phyloP scores from a whole-genome alignment of 2,888 invertebrate species.

The Dasypolia templi region DNA sequence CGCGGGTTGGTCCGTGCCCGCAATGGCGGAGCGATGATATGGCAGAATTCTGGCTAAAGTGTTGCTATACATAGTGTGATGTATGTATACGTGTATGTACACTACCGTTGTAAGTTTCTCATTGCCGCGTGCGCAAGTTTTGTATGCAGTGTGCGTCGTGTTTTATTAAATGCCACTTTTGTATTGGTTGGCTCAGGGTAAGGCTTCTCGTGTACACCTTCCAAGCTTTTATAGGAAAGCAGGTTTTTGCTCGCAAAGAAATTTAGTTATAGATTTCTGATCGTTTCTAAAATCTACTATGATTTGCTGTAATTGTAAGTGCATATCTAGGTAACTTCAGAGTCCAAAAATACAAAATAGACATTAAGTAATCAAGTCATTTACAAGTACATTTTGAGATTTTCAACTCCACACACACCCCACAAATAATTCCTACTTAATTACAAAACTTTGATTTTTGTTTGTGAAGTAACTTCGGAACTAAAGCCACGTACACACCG shows the following conservation, averaged over 20 bases:
- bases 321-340: not conserved
- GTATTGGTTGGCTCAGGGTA: conserved; percentile 29
- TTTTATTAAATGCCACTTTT: conserved; percentile 42
- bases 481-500: conserved; percentile 58
- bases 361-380: not conserved
- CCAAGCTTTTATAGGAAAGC: not conserved
- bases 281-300: no score
- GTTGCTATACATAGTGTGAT: conserved; percentile 30
- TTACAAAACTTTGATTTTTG: conserved; percentile 25
- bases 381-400: not conserved
- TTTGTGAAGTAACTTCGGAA: conserved; percentile 44
- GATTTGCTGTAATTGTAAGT: not conserved
- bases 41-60: conserved; percentile 69
- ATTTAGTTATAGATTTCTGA: not conserved
- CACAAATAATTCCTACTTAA: not conserved
- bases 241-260: not conserved
- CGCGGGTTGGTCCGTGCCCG: conserved; percentile 80
- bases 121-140: conserved; percentile 55
- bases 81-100: conserved; percentile 20
- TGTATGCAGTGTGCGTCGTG: conserved; percentile 37
- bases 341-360: not conserved
- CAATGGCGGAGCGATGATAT: conserved; percentile 82
- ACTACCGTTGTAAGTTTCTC: conserved; percentile 41
- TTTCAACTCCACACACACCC: not conserved
- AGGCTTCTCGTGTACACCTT: not conserved